phyloP scores from a whole-genome alignment of 2,797 vertebrate species.

The Gallinago nigripennis region DNA sequence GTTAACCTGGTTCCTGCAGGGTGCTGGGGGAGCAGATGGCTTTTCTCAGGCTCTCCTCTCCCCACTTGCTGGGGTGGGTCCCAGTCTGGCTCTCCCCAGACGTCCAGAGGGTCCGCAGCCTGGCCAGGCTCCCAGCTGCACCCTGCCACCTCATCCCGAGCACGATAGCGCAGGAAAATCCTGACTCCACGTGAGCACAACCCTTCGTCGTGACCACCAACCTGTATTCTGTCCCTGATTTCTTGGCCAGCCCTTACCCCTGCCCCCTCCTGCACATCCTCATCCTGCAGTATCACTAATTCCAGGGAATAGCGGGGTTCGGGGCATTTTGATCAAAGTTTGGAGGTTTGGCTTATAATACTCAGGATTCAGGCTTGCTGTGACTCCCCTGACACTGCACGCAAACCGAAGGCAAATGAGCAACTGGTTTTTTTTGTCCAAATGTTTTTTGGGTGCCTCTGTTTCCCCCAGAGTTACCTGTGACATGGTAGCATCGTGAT shows the following conservation, averaged over 20 bases:
- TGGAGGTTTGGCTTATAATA: background rate
- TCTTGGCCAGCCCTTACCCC: background rate
- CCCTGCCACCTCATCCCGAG: background rate
- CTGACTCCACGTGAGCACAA: background rate
- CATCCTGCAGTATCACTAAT: rapidly evolving
- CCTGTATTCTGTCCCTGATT: background rate
- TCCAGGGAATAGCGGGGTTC: background rate
- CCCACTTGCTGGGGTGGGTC: rapidly evolving
- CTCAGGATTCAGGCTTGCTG: background rate
- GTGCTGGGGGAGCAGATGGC: background rate
- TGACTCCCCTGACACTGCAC: background rate
- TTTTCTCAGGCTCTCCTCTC: background rate
- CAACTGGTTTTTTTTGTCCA: too few relatives aligned
- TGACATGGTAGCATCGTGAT: background rate
- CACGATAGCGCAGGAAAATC: background rate
- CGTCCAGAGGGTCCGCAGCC: rapidly evolving
- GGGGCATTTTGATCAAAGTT: background rate
- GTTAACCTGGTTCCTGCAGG: background rate
- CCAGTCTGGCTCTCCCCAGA: background rate
- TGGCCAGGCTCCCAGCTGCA: background rate
- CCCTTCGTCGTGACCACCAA: background rate
- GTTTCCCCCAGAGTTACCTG: background rate
- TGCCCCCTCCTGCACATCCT: background rate
- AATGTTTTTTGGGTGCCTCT: background rate
- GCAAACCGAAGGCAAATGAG: background rate